Percentiles rank a stretch among this genome's conserved stretches.
phyloP scores from a whole-genome alignment of 2,113 vertebrate species.

The Gymnarchus niloticus region DNA sequence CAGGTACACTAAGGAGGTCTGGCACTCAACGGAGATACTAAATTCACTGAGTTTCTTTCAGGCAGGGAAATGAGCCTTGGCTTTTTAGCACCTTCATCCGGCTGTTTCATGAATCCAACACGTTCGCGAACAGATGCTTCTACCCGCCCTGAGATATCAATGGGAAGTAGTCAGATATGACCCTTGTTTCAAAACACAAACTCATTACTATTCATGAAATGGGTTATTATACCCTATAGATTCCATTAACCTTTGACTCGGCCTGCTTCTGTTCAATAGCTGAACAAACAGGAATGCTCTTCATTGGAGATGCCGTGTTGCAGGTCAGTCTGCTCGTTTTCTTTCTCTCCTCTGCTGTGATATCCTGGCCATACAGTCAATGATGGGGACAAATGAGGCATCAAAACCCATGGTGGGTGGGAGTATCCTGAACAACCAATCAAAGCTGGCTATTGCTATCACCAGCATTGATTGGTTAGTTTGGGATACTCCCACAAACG shows the following conservation, averaged over 20 bases:
- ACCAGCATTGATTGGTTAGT: too few relatives aligned
- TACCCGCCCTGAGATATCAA: constrained; percentile 37
- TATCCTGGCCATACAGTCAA: neutral
- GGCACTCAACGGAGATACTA: neutral
- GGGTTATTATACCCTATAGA: constrained; percentile 46
- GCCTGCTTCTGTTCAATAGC: constrained; percentile 66
- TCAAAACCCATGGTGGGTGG: too few relatives aligned
- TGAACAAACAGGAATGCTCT: constrained; percentile 85
- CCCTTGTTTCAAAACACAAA: constrained; percentile 45
- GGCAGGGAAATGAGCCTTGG: neutral
- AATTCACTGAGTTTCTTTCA: neutral
- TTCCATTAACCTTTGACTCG: constrained; percentile 66
- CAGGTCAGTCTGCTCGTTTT: constrained; percentile 71
- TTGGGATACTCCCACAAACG: too few relatives aligned
- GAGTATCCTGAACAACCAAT: too few relatives aligned
- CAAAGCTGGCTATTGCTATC: too few relatives aligned
- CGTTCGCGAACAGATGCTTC: constrained; percentile 13
- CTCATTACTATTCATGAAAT: constrained; percentile 52
- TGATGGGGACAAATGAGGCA: too few relatives aligned
- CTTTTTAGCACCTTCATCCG: neutral
- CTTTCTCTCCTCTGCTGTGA: neutral
- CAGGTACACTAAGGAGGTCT: neutral
- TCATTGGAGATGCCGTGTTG: constrained; percentile 82
- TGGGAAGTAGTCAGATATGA: constrained; percentile 40
- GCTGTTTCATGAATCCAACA: constrained; percentile 34